Evolutionary conservation across 2,888 invertebrate species (phyloP).

Genomic region (Hypomecis punctinalis): DNA sequence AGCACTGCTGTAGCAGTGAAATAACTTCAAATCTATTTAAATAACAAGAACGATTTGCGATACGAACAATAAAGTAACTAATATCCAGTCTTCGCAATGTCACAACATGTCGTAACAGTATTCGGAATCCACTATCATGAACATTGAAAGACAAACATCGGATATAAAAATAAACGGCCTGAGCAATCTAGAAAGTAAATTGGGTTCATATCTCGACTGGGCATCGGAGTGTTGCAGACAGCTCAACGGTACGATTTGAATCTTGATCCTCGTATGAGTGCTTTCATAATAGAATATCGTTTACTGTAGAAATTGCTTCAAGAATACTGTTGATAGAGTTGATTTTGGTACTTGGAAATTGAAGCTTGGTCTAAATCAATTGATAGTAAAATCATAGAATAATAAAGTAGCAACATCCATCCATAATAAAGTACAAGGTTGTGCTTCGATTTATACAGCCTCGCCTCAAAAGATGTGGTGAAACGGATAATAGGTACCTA

Average conservation of each 20-base stretch:
- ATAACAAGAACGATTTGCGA: too few species aligned
- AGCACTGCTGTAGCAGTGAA: too few species aligned
- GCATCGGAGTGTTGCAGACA: conserved; percentile 35
- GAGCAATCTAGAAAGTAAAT: conserved; percentile 35
- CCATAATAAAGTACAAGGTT: too few species aligned
- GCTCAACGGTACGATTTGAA: conserved; percentile 28
- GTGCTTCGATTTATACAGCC: too few species aligned
- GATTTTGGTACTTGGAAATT: background rate
- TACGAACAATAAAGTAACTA: too few species aligned
- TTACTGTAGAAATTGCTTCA: background rate
- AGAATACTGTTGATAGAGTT: background rate
- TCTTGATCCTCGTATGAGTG: conserved; percentile 22
- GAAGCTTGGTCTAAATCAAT: too few species aligned
- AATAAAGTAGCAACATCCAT: too few species aligned
- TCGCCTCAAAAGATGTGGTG: too few species aligned
- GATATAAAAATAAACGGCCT: conserved; percentile 30
- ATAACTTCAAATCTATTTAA: too few species aligned
- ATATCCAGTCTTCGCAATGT: background rate
- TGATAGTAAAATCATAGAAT: too few species aligned
- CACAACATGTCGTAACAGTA: conserved; percentile 8
- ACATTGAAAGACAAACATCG: conserved; percentile 25
- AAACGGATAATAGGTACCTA: too few species aligned
- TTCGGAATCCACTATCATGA: conserved; percentile 6
- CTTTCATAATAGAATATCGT: conserved; percentile 9
- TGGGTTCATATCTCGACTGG: conserved; percentile 34